Evolutionary conservation across 2,797 vertebrate species (phyloP).

Genomic region (Dendrocincla fuliginosa): DNA sequence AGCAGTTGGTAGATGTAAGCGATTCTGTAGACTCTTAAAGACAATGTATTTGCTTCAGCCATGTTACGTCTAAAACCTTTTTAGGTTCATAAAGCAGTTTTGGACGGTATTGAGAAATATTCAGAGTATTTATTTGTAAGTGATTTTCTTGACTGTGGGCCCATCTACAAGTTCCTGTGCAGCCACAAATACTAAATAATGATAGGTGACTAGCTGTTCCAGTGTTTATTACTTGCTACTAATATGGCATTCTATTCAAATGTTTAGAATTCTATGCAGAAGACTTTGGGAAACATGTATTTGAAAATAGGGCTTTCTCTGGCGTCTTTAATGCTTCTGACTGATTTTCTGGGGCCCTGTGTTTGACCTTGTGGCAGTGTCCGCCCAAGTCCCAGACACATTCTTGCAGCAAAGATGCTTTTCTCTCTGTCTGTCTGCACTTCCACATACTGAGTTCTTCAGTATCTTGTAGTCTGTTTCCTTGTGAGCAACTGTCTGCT

Average conservation of each 20-base stretch:
- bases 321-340: neutral
- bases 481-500: neutral
- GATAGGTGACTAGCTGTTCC: neutral
- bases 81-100: neutral
- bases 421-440: neutral
- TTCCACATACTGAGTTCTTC: neutral
- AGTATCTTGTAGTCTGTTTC: neutral
- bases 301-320: neutral
- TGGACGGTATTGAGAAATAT: neutral
- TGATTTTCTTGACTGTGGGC: neutral
- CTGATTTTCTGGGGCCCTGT: neutral
- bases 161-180: neutral
- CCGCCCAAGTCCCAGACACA: neutral
- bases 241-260: neutral
- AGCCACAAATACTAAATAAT: neutral
- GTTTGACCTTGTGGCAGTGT: neutral
- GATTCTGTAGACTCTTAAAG: neutral
- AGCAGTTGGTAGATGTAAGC: neutral
- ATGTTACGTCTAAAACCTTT: neutral
- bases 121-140: neutral
- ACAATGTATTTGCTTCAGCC: neutral
- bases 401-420: neutral
- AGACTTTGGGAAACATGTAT: neutral
- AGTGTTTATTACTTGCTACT: neutral
- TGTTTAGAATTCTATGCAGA: neutral